Evolutionary conservation across 2,888 invertebrate species (phyloP), one percentile per base, ranked within the genome.

Genomic region (Andrena praecox): DNA sequence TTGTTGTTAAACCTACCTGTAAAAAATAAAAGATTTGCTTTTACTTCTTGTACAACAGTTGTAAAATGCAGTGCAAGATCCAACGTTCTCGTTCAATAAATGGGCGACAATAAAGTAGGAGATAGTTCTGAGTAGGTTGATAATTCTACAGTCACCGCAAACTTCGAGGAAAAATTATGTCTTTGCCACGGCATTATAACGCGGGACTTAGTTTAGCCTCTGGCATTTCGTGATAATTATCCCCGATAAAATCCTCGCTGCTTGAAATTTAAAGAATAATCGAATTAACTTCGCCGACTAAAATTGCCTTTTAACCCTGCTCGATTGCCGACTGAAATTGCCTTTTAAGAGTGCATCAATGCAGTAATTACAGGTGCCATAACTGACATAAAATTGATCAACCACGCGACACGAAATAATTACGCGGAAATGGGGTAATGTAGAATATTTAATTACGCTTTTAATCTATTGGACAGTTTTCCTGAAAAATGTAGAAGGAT

Each of bases 321-420:
- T 56, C 56, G 56, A 56, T 56, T 56, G 27, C 10, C 56, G 56
- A 56, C 56, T 20, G 24, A 56, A 56, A 56, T 56, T 56, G 56
- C 56, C 56, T 56, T 56, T 56, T 56, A 56, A 56, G 56, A 56
- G 56, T 56, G 56, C 56, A 10, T 56, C 56, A 24, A 56, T 56
- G 24, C 27, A 24, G 56, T 20, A 27, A 56, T 24, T 56, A 56
- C 24, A 56, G 35, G 33, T 33, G 20, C 62, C 10, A 20, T 35
- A 35, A 7, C 33, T 20, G 10, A 4, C 5, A 42, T 10, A 5
- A 20, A 63, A 24, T 42, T 24, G 16, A 10, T 42, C 10, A 12
- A 16, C 29, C 0, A 12, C 12, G 12, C 2, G n/a, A 62, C 42
- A n/a, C 20, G 35, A 7, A 10, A 63, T 35, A 42, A 63, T 20